Evolutionary conservation across 2,888 invertebrate genomes (phyloP), one percentile per base, ranked within the genome.

Genomic region (Sarcophaga caerulescens): DNA sequence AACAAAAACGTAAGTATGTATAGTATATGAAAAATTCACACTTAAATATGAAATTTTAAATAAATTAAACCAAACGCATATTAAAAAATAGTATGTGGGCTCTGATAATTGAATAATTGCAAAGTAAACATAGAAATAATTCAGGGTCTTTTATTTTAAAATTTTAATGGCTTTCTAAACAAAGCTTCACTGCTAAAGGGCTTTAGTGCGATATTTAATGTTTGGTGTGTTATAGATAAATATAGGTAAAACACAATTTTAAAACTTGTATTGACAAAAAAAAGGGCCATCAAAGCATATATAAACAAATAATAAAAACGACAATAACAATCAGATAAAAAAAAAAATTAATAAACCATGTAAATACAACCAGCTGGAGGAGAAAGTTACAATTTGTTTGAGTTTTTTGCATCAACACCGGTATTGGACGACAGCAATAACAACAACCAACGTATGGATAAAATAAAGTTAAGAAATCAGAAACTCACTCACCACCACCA

Each of bases 321-420:
- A 68, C 44, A 19, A 59, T 5, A 68, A 57, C 35, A 74, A 74
- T 59, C 35, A 62, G 69, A 63, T 77, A 63, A 35, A 68, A 47
- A 68, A 47, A 59, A 77, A 60, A 45, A 73, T 62, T 44, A 52
- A 52, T 52, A 52, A 52, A 52, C 52, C 35, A 35, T 35, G 35
- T 35, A 35, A 85, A 79, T 78, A 82, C 84, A 63, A 84, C 65
- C 62, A 86, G 76, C 21, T 85, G 76, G 84, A 85, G 76, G 84
- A 85, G 71, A 82, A 87, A 84, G 85, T 81, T 81, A 17, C 52
- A 52, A 52, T 52, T 81, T 83, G 35, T 35, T 35, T 35, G 35
- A 45, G 65, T 76, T 81, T 81, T 83, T 81, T 68, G 82, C 83
- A 80, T 82, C 78, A 66, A 80, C 75, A 77, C 77, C 87, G 71